Base-by-base conservation (phyloP, 1,140 invertebrate genomes). In the Branchinecta lindahli region DNA sequence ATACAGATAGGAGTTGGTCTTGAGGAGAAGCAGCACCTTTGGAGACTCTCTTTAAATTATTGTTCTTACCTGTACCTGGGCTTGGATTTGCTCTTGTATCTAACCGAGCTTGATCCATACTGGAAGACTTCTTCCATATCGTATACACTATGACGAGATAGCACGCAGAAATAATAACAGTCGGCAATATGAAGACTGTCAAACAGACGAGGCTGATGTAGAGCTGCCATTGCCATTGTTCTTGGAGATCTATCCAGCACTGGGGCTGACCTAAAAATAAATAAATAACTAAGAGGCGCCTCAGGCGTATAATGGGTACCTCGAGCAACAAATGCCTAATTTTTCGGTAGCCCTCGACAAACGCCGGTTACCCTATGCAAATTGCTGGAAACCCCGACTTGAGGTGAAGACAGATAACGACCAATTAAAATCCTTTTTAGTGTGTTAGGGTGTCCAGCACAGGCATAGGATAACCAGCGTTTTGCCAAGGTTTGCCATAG, bases 141-240 rank as follows among this genome's bases (percentile, higher is more conserved):
- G 93, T 95, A 77, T 87, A 84, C 0, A 96, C 91, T 72, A 97
- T 96, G 72, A 95, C 85, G 8, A 88, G 85, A 80, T 96, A 96
- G 77, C 94, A 96, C 3, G 86, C 86, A 0, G 89, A 85, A 66
- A 97, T 97, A 74, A 95, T 91, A 45, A 96, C 74, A 0, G 93
- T 89, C 0, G 94, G 94, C 18, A 93, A 80, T 44, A 94, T 84
- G 80, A 96, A 95, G 6, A 96, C 84, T 46, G 87, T 85, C 7
- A 89, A 77, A 7, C 91, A 87, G 0, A 96, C 87, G 33, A 91
- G 75, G 0, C 87, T 88, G 85, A 96, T 88, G 81, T 94, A 97
- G 12, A 96, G 81, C 79, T 89, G 87, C 93, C 93, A 96, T 68
- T 88, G 83, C 76, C 84, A 83, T 0, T 84, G 81, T 0, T 85